These are phyloP conservation scores for Takifugu bimaculatus DNA, from an alignment of 2,113 vertebrate species.

Conservation along the genomic window DNA sequence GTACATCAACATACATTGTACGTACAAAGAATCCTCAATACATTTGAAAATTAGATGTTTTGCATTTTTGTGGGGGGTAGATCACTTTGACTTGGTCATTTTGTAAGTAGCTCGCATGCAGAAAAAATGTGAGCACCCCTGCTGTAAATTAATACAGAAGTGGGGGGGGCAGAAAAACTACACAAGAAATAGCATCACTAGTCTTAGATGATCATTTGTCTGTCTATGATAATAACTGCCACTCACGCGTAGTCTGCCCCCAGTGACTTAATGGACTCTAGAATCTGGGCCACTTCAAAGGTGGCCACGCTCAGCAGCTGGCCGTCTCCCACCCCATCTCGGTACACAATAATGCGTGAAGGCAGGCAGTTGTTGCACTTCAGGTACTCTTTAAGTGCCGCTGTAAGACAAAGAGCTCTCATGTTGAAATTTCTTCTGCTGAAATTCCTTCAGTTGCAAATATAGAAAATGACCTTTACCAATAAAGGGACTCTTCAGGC, in stretches of 20 bases:
- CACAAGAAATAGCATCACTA: too few relatives aligned
- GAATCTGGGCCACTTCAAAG: conserved; percentile 88
- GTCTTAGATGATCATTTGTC: too few relatives aligned
- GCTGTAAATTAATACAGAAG: too few relatives aligned
- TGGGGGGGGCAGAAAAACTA: too few relatives aligned
- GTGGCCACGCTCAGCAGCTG: conserved; percentile 85
- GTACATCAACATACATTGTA: too few relatives aligned
- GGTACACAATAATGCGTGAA: conserved; percentile 86
- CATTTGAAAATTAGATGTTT: too few relatives aligned
- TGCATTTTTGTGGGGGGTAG: too few relatives aligned
- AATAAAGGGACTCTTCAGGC: conserved; percentile 84
- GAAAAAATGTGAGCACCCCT: too few relatives aligned
- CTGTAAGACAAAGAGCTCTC: conserved; percentile 57
- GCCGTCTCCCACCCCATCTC: conserved; percentile 94
- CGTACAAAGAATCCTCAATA: too few relatives aligned
- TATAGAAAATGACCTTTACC: conserved; percentile 52
- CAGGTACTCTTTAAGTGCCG: conserved; percentile 80
- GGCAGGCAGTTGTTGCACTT: conserved; percentile 83
- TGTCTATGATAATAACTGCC: neutral
- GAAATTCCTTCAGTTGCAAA: neutral
- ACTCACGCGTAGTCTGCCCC: conserved; percentile 83
- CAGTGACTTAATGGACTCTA: conserved; percentile 83
- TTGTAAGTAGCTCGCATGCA: too few relatives aligned
- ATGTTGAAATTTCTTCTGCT: neutral
- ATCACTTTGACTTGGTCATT: too few relatives aligned